Base-by-base conservation (phyloP, 2,797 vertebrate species). In the Vireo griseus region DNA sequence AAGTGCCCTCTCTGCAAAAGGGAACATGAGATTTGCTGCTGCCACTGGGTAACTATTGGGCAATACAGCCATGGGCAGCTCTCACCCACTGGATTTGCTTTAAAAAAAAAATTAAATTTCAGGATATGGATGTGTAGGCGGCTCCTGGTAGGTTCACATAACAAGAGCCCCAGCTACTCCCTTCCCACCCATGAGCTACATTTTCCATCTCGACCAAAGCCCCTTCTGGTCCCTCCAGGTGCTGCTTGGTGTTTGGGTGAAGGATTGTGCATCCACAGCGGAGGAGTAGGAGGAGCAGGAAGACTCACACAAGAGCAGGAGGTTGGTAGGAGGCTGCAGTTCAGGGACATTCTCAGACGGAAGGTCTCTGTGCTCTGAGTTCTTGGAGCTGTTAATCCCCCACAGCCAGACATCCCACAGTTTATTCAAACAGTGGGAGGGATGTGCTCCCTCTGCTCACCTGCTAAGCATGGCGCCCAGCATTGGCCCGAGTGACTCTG, bases 391-490 rank as follows among this genome's bases (percentile, higher is more conserved):
- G 35, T 50, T 65, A 51, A 52, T 42, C 17, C 26, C 54, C 17
- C 29, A 10, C 0, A 2, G 39, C 17, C 28, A 71, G 28, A 31
- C n/a, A 44, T 31, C 54, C 20, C 31, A 2, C 33, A 11, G 33
- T 22, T 78, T 29, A 63, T 37, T 39, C 45, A 17, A 44, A 29
- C 7, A 50, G 29, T 5, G 2, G 74, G 20, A 85, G 11, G 26
- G 39, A 31, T 16, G 20, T 0, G 1, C 40, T 57, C 25, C 35
- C 39, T 19, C 54, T 21, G 22, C 63, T 76, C 50, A 5, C n/a
- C 31, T 0, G 0, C 42, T 47, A 35, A 39, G 4, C 16, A 63
- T 21, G 8, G 13, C 0, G 1, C 17, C 2, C 24, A n/a, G 45
- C 29, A 14, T 0, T 16, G 8, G 15, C n/a, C 57, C 16, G 40